Evolutionary conservation across 2,113 vertebrate genomes (phyloP).

Genomic region (Apteryx owenii): DNA sequence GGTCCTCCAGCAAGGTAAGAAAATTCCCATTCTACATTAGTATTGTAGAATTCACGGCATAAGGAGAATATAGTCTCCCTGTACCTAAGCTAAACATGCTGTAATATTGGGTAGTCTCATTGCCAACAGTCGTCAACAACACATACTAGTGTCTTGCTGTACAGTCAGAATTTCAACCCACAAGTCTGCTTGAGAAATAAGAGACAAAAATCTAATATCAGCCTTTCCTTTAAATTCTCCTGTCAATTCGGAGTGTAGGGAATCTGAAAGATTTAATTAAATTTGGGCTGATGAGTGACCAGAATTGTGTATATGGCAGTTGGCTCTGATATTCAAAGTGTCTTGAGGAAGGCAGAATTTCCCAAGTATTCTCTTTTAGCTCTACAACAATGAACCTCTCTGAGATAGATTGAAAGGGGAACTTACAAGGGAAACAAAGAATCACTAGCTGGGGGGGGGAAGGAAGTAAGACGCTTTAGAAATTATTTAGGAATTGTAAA

Average conservation of each 20-base stretch:
- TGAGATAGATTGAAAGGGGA: neutral
- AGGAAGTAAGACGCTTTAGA: neutral
- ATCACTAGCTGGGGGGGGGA: neutral
- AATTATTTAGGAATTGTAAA: neutral
- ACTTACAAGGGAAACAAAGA: neutral
- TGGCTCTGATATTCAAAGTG: neutral
- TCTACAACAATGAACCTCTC: neutral
- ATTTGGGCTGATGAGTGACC: neutral
- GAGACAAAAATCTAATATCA: neutral
- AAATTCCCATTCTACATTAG: neutral
- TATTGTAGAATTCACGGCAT: neutral
- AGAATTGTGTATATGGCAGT: neutral
- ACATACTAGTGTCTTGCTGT: neutral
- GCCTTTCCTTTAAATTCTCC: neutral
- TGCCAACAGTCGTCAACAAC: fast-evolving
- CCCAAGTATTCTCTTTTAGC: neutral
- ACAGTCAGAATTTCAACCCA: neutral
- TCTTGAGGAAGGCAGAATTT: neutral
- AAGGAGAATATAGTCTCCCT: neutral
- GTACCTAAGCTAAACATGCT: neutral
- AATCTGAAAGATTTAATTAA: neutral
- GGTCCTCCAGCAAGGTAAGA: neutral
- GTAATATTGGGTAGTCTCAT: neutral
- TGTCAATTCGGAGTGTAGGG: neutral
- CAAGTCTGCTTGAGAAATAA: neutral